Evolutionary conservation across 2,888 invertebrate species (phyloP).

Genomic region (Yponomeuta plumbellus): DNA sequence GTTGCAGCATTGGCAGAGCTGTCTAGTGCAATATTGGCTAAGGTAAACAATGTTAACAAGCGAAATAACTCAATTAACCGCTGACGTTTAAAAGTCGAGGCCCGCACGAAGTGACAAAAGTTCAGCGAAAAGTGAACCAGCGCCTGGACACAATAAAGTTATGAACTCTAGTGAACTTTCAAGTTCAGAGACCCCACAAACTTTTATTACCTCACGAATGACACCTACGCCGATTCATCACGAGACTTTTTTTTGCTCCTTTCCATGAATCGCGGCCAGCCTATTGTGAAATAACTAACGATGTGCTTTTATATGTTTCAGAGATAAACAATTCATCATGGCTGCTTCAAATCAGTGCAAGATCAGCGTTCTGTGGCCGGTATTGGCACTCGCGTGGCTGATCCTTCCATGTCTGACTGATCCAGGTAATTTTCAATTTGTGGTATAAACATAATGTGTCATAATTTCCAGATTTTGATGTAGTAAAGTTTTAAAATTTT

Average conservation of each 20-base stretch:
- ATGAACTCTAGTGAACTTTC: conserved; percentile 18
- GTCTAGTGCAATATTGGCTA: too few species aligned
- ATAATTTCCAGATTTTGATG: too few species aligned
- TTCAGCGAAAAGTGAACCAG: neutral
- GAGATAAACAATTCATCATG: conserved; percentile 1
- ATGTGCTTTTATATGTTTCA: neutral
- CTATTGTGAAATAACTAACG: neutral
- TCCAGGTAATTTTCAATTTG: conserved; percentile 2
- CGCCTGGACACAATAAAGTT: neutral
- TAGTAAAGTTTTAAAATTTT: too few species aligned
- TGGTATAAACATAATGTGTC: too few species aligned
- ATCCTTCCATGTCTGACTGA: neutral
- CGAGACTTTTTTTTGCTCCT: neutral
- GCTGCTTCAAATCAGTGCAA: neutral
- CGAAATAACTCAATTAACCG: neutral
- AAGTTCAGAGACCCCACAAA: conserved; percentile 16
- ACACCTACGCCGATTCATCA: neutral
- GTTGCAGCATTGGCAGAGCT: too few species aligned
- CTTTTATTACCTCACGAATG: conserved; percentile 3
- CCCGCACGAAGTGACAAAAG: neutral
- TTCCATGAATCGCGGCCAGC: neutral
- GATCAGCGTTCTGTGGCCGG: neutral
- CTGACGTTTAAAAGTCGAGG: neutral
- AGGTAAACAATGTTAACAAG: too few species aligned
- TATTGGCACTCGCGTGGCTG: neutral